phyloP scores from a whole-genome alignment of 2,797 vertebrate species.

The Paedocypris micromegethes region DNA sequence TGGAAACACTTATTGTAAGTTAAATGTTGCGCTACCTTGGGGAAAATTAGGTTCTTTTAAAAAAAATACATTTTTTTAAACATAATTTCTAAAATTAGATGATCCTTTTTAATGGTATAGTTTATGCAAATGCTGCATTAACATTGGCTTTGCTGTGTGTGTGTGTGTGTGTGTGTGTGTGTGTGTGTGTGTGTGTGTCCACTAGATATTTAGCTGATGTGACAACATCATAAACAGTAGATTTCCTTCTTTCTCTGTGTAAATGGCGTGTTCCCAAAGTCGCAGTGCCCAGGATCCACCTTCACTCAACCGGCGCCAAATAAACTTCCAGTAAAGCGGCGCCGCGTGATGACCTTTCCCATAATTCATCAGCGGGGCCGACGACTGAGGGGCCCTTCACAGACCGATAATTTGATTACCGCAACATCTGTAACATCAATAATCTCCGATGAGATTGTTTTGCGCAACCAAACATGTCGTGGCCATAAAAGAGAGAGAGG shows the following conservation, averaged over 20 bases:
- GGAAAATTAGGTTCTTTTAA: too few relatives aligned
- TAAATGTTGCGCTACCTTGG: too few relatives aligned
- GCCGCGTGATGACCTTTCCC: constrained; percentile 69
- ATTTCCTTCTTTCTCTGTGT: background rate
- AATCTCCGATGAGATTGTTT: constrained; percentile 75
- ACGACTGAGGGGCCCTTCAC: constrained; percentile 71
- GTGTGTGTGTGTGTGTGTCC: background rate
- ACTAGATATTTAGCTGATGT: constrained; percentile 1
- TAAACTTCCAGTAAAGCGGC: constrained; percentile 59
- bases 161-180: background rate
- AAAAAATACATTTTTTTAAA: too few relatives aligned
- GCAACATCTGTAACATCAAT: constrained; percentile 79
- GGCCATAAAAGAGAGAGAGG: constrained; percentile 60
- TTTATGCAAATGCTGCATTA: too few relatives aligned
- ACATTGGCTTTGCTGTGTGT: too few relatives aligned
- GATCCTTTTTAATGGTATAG: too few relatives aligned
- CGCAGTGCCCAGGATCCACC: background rate
- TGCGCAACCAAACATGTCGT: constrained; percentile 72
- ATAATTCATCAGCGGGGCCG: constrained; percentile 62
- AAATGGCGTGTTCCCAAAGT: too few relatives aligned
- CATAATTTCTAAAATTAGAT: too few relatives aligned
- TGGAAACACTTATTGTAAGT: too few relatives aligned
- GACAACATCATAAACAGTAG: background rate
- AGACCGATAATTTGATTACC: constrained; percentile 76
- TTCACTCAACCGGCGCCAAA: constrained; percentile 61